Percentiles rank a stretch among this genome's conserved stretches.
These are phyloP conservation scores for Drosophila subpulchrella DNA, from an alignment of 1,140 invertebrate species.

Conservation along the genomic window DNA sequence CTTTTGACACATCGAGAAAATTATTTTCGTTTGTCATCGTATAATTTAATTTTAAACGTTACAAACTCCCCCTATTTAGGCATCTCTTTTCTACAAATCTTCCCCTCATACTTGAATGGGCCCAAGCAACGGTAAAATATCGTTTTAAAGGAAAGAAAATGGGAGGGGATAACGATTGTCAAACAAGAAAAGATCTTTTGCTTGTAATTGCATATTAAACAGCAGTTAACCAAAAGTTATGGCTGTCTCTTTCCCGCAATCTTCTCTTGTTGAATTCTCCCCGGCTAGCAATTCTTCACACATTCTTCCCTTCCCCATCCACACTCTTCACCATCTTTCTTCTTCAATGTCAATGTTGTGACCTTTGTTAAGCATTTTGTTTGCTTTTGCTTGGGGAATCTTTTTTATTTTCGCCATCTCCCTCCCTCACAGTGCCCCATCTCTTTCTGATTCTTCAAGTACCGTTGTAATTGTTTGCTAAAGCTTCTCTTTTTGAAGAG, in stretches of 20 bases:
- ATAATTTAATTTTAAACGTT: conserved; percentile 78
- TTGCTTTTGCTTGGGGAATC: conserved; percentile 62
- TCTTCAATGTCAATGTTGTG: conserved; percentile 80
- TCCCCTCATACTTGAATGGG: conserved; percentile 46
- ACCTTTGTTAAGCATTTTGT: conserved; percentile 81
- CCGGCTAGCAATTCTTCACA: conserved; percentile 26
- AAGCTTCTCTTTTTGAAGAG: conserved; percentile 49
- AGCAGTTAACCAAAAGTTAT: conserved; percentile 70
- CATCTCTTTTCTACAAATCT: conserved; percentile 2
- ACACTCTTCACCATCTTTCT: conserved; percentile 24
- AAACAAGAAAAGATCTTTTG: conserved; percentile 57
- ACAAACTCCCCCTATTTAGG: conserved; percentile 11
- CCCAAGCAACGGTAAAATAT: conserved; percentile 62
- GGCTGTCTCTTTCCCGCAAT: conserved; percentile 1
- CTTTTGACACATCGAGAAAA: conserved; percentile 59
- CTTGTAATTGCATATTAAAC: conserved; percentile 81
- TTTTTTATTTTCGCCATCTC: conserved; percentile 20
- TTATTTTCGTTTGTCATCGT: conserved; percentile 79
- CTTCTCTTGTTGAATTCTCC: conserved; percentile 8
- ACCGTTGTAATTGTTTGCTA: conserved; percentile 75
- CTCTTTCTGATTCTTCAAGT: conserved; percentile 57
- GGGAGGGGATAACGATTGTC: conserved; percentile 24
- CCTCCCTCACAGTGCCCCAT: background rate
- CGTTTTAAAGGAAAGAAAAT: conserved; percentile 3
- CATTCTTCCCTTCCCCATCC: background rate